phyloP scores from a whole-genome alignment of 1,140 invertebrate species.

The Aphis craccivora region DNA sequence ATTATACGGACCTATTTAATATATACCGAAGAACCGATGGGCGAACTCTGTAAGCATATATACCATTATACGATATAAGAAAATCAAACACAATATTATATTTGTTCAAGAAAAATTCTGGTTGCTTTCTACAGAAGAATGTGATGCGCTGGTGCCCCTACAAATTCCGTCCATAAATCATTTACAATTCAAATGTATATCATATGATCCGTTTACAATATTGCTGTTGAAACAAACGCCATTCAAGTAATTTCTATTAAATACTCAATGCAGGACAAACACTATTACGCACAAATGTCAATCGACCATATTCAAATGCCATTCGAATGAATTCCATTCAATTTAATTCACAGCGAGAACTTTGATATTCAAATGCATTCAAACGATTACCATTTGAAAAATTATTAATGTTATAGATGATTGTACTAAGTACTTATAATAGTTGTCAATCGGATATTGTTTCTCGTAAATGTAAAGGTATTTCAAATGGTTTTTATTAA shows the following conservation, averaged over 20 bases:
- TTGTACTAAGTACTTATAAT: conserved; percentile 6
- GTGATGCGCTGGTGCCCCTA: background rate
- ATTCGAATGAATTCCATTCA: background rate
- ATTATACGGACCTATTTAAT: background rate
- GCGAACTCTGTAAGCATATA: background rate
- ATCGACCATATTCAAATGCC: conserved; percentile 21
- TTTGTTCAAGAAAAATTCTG: background rate
- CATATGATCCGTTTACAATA: conserved; percentile 29
- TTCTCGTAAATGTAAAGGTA: background rate
- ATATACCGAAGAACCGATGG: background rate
- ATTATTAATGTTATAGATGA: background rate
- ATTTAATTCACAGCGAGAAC: background rate
- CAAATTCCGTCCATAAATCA: conserved; percentile 16
- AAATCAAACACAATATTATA: conserved; percentile 15
- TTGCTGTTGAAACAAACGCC: conserved; percentile 40
- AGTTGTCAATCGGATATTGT: conserved; percentile 23
- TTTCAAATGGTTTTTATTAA: background rate
- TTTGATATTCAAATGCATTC: conserved; percentile 17
- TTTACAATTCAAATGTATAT: conserved; percentile 35
- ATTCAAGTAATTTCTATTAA: conserved; percentile 35
- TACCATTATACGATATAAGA: background rate
- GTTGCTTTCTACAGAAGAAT: conserved; percentile 42
- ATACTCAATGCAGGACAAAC: conserved; percentile 2
- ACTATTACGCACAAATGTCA: conserved; percentile 10
- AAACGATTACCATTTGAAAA: conserved; percentile 2